A percentile compares a stretch with the other conserved stretches of the same genome.
Evolutionary conservation across 2,797 vertebrate genomes (phyloP).

Genomic region (Austrolebias charrua): DNA sequence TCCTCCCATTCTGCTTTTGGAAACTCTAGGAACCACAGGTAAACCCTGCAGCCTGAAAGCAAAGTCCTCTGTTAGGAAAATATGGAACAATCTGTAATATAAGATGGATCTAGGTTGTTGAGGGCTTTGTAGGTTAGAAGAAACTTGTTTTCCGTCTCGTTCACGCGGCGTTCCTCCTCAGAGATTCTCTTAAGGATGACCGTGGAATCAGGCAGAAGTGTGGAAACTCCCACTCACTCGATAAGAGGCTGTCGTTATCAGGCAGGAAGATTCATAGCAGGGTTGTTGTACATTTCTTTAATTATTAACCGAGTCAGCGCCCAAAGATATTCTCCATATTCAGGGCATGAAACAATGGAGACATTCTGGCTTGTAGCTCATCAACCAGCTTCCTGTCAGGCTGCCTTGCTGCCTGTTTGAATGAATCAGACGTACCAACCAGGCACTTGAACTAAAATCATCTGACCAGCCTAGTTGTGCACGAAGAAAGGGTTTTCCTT

Average conservation of each 20-base stretch:
- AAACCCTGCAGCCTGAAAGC: too few species aligned
- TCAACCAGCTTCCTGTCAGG: slow-evolving; percentile 12
- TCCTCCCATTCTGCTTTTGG: too few species aligned
- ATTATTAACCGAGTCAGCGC: slow-evolving; percentile 77
- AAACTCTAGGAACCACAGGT: too few species aligned
- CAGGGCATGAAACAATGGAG: slow-evolving; percentile 14
- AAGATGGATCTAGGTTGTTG: too few species aligned
- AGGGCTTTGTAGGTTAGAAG: too few species aligned
- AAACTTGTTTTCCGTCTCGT: too few species aligned
- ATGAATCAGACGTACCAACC: not conserved
- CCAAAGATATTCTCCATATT: slow-evolving; percentile 38
- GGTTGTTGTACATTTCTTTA: slow-evolving; percentile 69
- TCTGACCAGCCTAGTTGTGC: not conserved
- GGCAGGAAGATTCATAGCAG: slow-evolving; percentile 58
- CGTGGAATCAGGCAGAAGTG: slow-evolving; percentile 13
- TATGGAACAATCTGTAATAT: too few species aligned
- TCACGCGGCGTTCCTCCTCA: not conserved
- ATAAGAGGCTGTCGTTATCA: slow-evolving; percentile 67
- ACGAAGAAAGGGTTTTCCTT: not conserved
- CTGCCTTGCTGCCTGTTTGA: not conserved
- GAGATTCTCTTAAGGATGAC: slow-evolving; percentile 21
- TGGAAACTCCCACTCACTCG: slow-evolving; percentile 62
- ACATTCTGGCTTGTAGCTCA: not conserved
- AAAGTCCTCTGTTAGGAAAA: too few species aligned
- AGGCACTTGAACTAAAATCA: not conserved